Evolutionary conservation across 2,888 invertebrate genomes (phyloP).

Genomic region (Apamea epomidion): DNA sequence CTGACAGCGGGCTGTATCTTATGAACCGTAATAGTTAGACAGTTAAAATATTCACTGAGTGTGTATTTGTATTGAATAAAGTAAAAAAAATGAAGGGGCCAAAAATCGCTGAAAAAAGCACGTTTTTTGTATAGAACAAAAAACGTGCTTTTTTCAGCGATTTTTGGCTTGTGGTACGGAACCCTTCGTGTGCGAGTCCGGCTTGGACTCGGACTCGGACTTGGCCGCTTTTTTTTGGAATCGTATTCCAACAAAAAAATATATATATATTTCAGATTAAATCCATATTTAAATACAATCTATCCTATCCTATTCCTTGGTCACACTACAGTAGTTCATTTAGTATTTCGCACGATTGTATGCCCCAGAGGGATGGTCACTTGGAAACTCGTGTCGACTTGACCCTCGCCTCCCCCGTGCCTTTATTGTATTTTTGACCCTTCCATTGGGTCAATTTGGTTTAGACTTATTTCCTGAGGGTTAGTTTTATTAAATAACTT

Average conservation of each 20-base stretch:
- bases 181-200: too few relatives aligned
- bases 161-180: background rate
- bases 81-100: too few relatives aligned
- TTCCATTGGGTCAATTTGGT: conserved; percentile 57
- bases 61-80: too few relatives aligned
- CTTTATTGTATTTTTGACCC: conserved; percentile 65
- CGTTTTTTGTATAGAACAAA: too few relatives aligned
- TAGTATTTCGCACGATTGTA: conserved; percentile 54
- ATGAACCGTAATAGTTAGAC: too few relatives aligned
- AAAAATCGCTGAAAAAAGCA: too few relatives aligned
- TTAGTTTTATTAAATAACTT: conserved; percentile 49
- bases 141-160: background rate
- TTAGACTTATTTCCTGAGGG: conserved; percentile 21
- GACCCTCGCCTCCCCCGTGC: conserved; percentile 43
- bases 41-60: too few relatives aligned
- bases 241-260: too few relatives aligned
- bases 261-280: too few relatives aligned
- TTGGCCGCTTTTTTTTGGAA: background rate
- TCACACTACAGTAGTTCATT: conserved; percentile 60
- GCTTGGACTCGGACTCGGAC: too few relatives aligned
- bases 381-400: conserved; percentile 59
- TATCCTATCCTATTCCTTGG: conserved; percentile 20
- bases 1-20: too few relatives aligned
- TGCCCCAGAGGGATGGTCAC: conserved; percentile 54
- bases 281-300: background rate